Evolutionary conservation across 2,797 vertebrate genomes (phyloP), one percentile per base, ranked within the genome.

Genomic region (Lophius americanus): DNA sequence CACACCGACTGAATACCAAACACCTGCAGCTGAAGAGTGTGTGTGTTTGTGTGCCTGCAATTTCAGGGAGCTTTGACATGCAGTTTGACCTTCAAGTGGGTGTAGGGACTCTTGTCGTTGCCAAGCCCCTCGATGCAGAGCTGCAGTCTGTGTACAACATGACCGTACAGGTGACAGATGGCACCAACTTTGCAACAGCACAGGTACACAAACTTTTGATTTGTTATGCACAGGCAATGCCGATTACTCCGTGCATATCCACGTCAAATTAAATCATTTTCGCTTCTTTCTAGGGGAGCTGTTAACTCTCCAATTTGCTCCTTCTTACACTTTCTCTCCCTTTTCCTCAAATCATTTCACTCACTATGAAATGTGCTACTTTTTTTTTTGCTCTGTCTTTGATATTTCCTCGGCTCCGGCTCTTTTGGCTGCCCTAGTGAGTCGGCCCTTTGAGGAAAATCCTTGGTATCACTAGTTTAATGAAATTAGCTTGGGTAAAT

Each of bases 91-190:
- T 97, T 88, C 95, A 96, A 84, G 96, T 96, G 73, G 94, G 95
- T 51, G 93, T 95, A 38, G 97, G 96, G 54, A 98, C 96, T 41
- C 79, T 99, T 42, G 93, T 98, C 38, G 92, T 99, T 9, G 97
- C 97, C 78, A 96, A 92, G 86, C 95, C 95, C 65, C 92, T 99
- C 68, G 97, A 99, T 89, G 96, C 96, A 62, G 98, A 99, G 82
- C 88, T 94, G 68, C 97, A 96, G 84, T 96, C 96, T 47, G 90
- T 94, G 87, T 99, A 98, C 87, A 98, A 98, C 91, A 93, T 99
- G 93, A 98, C 96, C 0, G 92, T 99, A 6, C 96, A 96, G 85
- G 98, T 97, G 83, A 98, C 98, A 54, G 98, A 99, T 86, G 98
- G 98, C 76, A 97, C 94, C 76, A 95, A 90, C 85, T 87, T 93